Evolutionary conservation across 2,888 invertebrate species (phyloP).

Genomic region (Argyresthia goedartella): DNA sequence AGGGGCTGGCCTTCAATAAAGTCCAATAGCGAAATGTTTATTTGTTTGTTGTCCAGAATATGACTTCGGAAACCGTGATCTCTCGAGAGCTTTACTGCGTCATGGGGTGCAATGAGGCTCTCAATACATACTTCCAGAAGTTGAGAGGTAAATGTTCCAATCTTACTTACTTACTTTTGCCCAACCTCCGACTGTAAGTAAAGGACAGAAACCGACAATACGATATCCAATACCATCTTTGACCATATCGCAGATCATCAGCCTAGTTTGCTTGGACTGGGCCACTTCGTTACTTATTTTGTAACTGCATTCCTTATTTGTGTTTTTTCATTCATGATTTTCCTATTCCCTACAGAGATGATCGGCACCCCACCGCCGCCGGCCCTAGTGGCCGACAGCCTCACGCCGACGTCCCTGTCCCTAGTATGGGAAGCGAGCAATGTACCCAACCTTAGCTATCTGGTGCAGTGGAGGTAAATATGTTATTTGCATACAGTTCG

Average conservation of each 20-base stretch:
- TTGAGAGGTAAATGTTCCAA: constrained; percentile 68
- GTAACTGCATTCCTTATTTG: no score
- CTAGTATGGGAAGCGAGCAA: constrained; percentile 80
- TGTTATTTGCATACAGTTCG: no score
- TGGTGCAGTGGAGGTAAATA: constrained; percentile 77
- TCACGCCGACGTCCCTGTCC: constrained; percentile 83
- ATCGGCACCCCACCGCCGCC: constrained; percentile 81
- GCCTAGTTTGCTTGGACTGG: no score
- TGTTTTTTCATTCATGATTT: no score
- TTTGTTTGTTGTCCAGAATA: background rate
- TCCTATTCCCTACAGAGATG: constrained; percentile 51
- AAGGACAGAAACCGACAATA: no score
- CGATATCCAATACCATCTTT: no score
- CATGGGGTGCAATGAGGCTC: constrained; percentile 85
- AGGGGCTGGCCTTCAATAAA: no score
- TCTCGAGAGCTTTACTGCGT: constrained; percentile 82
- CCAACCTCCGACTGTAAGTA: no score
- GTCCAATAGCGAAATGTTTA: no score
- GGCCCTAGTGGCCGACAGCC: constrained; percentile 81
- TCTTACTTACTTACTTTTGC: no score
- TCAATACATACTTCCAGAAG: constrained; percentile 80
- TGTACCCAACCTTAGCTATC: constrained; percentile 67
- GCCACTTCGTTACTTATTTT: no score
- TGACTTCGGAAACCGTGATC: constrained; percentile 47
- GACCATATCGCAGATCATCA: no score